Base-by-base conservation (phyloP, 53 echinoderm and acorn worm species). In the Echinometra lucunter region DNA sequence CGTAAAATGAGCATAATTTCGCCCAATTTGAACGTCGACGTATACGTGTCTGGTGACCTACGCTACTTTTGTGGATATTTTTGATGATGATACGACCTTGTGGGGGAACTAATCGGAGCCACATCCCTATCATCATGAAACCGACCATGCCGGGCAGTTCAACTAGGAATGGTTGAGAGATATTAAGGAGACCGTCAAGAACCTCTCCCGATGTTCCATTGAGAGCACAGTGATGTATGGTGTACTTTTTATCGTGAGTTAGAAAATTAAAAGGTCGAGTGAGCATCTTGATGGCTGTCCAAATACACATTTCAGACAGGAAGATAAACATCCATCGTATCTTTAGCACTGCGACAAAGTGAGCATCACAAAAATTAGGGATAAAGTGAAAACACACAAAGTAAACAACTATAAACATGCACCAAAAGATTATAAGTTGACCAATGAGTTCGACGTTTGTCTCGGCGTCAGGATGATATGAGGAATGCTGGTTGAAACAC, bases 161-260 rank as follows among this genome's bases (percentile, higher is more conserved):
- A 49, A 85, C 85, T 30, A 28, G 19, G 85, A 85, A 85, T 85
- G 85, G 85, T 28, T 85, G 85, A 2, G 85, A 85, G 12, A 85
- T 85, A 28, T 10, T 4, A 2, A 85, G 27, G 85, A 30, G 2
- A n/a, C 85, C 85, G 1, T 45, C 28, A 1, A 85, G n/a, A 16
- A 85, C 47, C 85, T 85, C 85, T 17, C 85, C 85, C 12, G 49
- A 85, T 28, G 85, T 85, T 10, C 53, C 28, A 49, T 85, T 85
- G 12, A 85, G 85, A 12, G 85, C 85, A 49, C 85, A 85, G 30
- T 85, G 53, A 85, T 85, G 15, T 25, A n/a, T 49, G 3, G 49
- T 47, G 19, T 85, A 85, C 10, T 49, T 85, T 17, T 63, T 16
- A 5, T 15, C 21, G 21, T 63, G 19, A 53, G 19, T 17, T 47